These are phyloP conservation scores for Oncorhynchus clarkii DNA, from an alignment of 2,113 vertebrate species.

Conservation along the genomic window DNA sequence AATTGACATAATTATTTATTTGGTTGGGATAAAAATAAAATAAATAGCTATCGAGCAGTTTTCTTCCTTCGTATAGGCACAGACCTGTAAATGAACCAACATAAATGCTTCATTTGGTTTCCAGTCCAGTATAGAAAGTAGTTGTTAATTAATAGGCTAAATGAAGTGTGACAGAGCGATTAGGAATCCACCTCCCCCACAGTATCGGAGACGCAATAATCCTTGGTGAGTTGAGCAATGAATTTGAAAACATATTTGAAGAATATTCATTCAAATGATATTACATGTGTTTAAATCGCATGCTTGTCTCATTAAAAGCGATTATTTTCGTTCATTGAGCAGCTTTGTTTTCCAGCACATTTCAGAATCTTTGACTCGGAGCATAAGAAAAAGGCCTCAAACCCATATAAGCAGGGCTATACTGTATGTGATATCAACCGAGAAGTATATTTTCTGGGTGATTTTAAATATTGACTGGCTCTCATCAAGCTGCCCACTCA, in stretches of 20 bases:
- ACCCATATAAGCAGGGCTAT: too few relatives aligned
- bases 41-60: neutral
- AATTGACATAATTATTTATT: neutral
- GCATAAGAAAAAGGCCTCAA: neutral
- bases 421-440: too few relatives aligned
- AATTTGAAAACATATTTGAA: neutral
- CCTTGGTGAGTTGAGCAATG: neutral
- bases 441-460: too few relatives aligned
- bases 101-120: constrained; percentile 8
- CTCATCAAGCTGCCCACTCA: too few relatives aligned
- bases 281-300: neutral
- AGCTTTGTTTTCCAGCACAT: too few relatives aligned
- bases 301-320: neutral
- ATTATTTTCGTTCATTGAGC: neutral
- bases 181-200: neutral
- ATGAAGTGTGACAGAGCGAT: constrained; percentile 7
- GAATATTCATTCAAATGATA: constrained; percentile 1
- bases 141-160: constrained; percentile 9
- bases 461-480: too few relatives aligned
- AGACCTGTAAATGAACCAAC: neutral
- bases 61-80: neutral
- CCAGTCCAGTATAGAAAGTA: neutral
- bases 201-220: neutral
- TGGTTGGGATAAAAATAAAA: neutral
- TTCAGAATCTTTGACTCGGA: neutral